Percentiles rank a stretch among this genome's conserved stretches.
phyloP scores from a whole-genome alignment of 2,797 vertebrate species.

The Emys orbicularis region DNA sequence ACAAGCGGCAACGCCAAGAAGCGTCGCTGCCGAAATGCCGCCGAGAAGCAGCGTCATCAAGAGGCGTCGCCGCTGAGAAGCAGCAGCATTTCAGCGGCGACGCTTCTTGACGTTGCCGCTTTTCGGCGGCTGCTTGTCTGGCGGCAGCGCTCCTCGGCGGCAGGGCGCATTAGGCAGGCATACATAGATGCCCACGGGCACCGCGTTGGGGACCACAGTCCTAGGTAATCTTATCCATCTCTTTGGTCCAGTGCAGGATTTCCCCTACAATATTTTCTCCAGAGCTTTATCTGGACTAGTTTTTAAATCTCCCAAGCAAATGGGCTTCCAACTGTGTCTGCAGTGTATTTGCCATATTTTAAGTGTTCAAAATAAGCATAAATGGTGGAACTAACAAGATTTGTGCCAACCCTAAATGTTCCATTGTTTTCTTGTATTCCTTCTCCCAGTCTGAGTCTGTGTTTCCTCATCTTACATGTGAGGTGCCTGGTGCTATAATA shows the following conservation, averaged over 20 bases:
- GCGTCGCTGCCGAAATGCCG: too few relatives aligned
- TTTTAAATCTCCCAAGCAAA: not conserved
- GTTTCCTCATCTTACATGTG: not conserved
- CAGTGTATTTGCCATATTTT: not conserved
- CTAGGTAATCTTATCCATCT: not conserved
- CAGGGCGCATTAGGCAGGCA: too few relatives aligned
- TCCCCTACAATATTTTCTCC: not conserved
- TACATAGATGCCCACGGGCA: too few relatives aligned
- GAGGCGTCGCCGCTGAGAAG: too few relatives aligned
- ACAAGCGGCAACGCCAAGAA: too few relatives aligned
- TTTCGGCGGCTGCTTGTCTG: too few relatives aligned
- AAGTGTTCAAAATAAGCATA: rapidly evolving
- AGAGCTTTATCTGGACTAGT: not conserved
- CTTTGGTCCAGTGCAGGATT: rapidly evolving
- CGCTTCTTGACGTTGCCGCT: too few relatives aligned
- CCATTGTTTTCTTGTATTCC: conserved; percentile 45
- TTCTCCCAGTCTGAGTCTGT: not conserved
- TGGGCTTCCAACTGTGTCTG: not conserved
- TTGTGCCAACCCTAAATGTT: conserved; percentile 64
- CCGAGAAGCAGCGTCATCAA: too few relatives aligned
- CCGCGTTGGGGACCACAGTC: not conserved
- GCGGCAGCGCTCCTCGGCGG: too few relatives aligned
- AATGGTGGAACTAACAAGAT: not conserved
- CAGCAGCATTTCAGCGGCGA: too few relatives aligned
- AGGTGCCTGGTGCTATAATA: conserved; percentile 29